Base-by-base conservation (phyloP, 2,888 invertebrate genomes). In the Malthinus flaveolus region DNA sequence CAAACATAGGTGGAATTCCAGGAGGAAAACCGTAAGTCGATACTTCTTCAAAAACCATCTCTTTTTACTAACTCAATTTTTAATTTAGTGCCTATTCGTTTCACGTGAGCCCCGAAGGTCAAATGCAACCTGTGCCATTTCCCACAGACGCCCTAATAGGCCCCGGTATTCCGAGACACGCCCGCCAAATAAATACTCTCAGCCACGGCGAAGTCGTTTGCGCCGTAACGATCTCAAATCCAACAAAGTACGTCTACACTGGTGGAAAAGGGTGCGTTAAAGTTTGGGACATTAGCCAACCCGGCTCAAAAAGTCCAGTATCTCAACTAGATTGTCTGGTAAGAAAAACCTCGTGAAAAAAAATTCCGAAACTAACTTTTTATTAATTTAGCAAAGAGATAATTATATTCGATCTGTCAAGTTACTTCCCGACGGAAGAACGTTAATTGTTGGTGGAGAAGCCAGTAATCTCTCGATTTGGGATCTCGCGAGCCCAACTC, bases 201-300 rank as follows among this genome's bases (percentile, higher is more conserved):
- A 91, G 90, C 62, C 97, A 98, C 79, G 97, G 97, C 6, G 97
- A 97, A 78, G 94, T 97, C 39, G 97, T 97, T 33, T 97, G 97
- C 78, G 97, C 97, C 0, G 97, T 98, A 47, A 97, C 97, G 48
- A 89, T 98, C 75, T 92, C 94, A 56, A 83, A 87, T 74, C 88
- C 90, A 59, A 90, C 91, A 63, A 86, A 93, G 69, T 92, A 93
- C 78, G 95, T 97, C n/a, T 98, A 97, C 80, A 98, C 98, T 0
- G 98, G 97, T 23, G 97, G 97, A 63, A 97, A 97, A 80, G 95
- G 95, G 56, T 94, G 93, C 79, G 94, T 95, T 39, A 95, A 95
- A 80, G 91, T 95, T 39, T 88, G 88, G 88, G 88, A 88, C 72
- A 88, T 88, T 70, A 86, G 87, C 71, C 87, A 90, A 74, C 88